phyloP scores from a whole-genome alignment of 30 jellyfish, hydroid and myxozoan species.

The Aurelia coerulea region DNA sequence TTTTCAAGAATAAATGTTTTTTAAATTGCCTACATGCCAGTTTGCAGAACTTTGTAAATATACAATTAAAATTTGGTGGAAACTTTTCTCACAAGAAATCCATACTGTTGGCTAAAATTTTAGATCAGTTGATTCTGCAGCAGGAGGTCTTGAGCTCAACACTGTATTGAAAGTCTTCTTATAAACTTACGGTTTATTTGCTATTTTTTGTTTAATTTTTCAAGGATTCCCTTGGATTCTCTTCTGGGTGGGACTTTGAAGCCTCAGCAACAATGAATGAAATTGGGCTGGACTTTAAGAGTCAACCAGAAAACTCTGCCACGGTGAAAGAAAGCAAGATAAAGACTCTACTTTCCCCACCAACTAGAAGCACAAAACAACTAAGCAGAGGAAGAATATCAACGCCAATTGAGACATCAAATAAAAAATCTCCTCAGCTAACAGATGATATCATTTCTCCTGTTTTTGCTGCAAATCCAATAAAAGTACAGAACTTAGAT shows the following conservation, averaged over 20 bases:
- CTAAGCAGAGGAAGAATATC: conserved; percentile 26
- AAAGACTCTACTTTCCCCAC: neutral
- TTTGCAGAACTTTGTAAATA: too few species aligned
- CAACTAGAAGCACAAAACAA: neutral
- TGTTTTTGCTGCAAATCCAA: conserved; percentile 6
- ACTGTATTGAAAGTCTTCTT: too few species aligned
- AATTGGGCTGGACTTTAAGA: neutral
- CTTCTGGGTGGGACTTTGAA: conserved; percentile 29
- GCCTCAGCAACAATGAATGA: conserved; percentile 16
- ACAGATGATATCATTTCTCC: conserved; percentile 30
- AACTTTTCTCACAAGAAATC: too few species aligned
- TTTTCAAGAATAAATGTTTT: too few species aligned
- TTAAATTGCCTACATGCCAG: too few species aligned
- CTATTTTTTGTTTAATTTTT: neutral
- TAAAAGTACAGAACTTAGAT: neutral
- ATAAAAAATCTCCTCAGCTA: neutral
- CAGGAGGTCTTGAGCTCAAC: too few species aligned
- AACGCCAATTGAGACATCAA: conserved; percentile 37
- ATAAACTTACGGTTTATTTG: neutral
- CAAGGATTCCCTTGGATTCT: conserved; percentile 31
- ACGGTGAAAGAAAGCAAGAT: too few species aligned
- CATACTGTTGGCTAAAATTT: too few species aligned
- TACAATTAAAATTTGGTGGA: too few species aligned
- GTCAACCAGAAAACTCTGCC: too few species aligned
- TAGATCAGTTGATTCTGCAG: too few species aligned